A percentile compares a stretch with the other conserved stretches of the same genome.
Evolutionary conservation across 2,797 vertebrate species (phyloP).

Genomic region (Huso huso): DNA sequence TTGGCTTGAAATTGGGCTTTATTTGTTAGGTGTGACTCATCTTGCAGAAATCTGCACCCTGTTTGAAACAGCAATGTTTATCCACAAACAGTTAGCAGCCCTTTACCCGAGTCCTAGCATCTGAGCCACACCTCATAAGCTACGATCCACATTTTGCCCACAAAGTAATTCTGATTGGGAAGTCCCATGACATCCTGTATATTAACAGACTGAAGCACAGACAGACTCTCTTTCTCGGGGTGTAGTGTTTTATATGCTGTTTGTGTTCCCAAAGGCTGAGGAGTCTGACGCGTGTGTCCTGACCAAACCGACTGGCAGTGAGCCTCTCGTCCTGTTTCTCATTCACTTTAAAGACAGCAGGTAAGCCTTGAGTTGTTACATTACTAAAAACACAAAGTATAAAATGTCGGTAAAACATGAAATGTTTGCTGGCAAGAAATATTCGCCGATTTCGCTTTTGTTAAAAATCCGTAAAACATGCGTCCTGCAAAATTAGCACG

Average conservation of each 20-base stretch:
- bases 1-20: too few relatives aligned
- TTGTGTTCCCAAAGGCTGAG: constrained; percentile 36
- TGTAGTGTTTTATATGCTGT: not conserved
- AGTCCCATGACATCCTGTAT: not conserved
- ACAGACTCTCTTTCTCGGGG: not conserved
- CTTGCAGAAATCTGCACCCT: too few relatives aligned
- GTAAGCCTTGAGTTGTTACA: constrained; percentile 35
- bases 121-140: not conserved
- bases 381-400: too few relatives aligned
- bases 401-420: too few relatives aligned
- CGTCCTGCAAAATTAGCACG: too few relatives aligned
- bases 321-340: constrained; percentile 55
- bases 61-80: too few relatives aligned
- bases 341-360: constrained; percentile 40
- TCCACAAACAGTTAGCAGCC: too few relatives aligned
- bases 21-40: too few relatives aligned
- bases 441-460: not conserved
- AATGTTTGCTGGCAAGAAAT: too few relatives aligned
- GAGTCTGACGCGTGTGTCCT: constrained; percentile 40
- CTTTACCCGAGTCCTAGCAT: too few relatives aligned
- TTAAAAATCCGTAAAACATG: not conserved
- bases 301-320: constrained; percentile 25
- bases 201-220: not conserved
- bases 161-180: not conserved
- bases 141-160: not conserved